phyloP scores from a whole-genome alignment of 2,888 invertebrate species.

The Helobdella robusta region DNA sequence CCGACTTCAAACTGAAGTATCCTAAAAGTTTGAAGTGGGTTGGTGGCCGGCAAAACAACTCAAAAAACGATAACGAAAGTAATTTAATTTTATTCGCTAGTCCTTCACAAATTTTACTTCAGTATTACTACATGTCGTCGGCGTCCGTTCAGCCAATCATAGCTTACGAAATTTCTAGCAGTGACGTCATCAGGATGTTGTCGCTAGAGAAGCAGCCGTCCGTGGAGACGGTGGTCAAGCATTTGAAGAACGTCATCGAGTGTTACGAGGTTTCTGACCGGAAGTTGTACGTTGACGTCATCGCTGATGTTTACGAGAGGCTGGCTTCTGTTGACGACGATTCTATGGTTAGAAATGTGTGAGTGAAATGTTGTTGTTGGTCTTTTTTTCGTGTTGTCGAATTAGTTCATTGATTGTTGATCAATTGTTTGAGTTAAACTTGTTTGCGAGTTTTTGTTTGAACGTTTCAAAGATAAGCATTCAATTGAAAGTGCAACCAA shows the following conservation, averaged over 20 bases:
- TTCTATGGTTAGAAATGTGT: too few species aligned
- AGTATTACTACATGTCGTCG: slow-evolving; percentile 23
- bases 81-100: slow-evolving; percentile 31
- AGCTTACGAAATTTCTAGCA: slow-evolving; percentile 23
- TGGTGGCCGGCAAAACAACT: not conserved
- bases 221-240: slow-evolving; percentile 27
- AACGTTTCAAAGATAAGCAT: too few species aligned
- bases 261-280: slow-evolving; percentile 30
- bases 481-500: too few species aligned
- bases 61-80: not conserved
- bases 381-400: too few species aligned
- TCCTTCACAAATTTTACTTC: slow-evolving; percentile 31
- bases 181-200: slow-evolving; percentile 27
- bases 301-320: not conserved
- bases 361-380: too few species aligned
- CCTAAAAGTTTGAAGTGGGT: slow-evolving; percentile 17
- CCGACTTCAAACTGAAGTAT: not conserved
- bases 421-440: too few species aligned
- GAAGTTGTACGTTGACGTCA: slow-evolving; percentile 31
- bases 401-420: too few species aligned
- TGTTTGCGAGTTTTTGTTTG: too few species aligned
- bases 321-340: too few species aligned
- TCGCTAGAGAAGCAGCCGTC: slow-evolving; percentile 31
- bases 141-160: slow-evolving; percentile 35
- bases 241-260: slow-evolving; percentile 32